These are phyloP conservation scores for Rhyzopertha dominica DNA, from an alignment of 1,140 invertebrate genomes.

Conservation along the genomic window DNA sequence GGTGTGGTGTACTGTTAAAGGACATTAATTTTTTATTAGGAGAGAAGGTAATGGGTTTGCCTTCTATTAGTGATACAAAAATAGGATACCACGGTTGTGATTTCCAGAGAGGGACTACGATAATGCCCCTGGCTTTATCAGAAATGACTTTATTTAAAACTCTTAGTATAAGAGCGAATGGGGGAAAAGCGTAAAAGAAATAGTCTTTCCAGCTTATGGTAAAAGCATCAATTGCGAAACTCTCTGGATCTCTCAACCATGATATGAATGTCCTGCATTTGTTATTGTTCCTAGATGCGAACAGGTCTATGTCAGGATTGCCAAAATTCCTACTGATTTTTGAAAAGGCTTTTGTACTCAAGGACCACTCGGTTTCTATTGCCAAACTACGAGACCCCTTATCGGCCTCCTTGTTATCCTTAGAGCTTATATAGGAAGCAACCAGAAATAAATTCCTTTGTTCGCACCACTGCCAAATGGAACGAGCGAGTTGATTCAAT, in stretches of 20 bases:
- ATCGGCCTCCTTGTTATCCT: conserved; percentile 26
- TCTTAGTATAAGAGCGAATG: conserved; percentile 25
- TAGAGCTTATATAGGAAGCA: conserved; percentile 28
- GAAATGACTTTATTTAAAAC: conserved; percentile 27
- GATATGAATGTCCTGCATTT: conserved; percentile 31
- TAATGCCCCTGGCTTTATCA: conserved; percentile 27
- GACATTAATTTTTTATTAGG: conserved; percentile 11
- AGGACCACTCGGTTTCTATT: conserved; percentile 22
- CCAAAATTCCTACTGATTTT: conserved; percentile 17
- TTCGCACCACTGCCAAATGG: conserved; percentile 31
- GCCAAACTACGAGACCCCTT: conserved; percentile 21
- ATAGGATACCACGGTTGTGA: no score
- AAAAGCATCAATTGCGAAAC: conserved; percentile 29
- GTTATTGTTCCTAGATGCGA: conserved; percentile 27
- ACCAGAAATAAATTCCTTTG: conserved; percentile 22
- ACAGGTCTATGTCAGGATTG: conserved; percentile 26
- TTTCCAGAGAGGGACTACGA: conserved; percentile 37
- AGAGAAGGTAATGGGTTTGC: conserved; percentile 1
- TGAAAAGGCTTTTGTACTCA: conserved; percentile 6
- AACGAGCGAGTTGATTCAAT: conserved; percentile 18
- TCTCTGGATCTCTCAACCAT: conserved; percentile 27
- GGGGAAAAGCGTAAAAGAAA: conserved; percentile 36
- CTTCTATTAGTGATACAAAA: conserved; percentile 9
- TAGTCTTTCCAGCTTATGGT: conserved; percentile 24
- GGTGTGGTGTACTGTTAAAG: conserved; percentile 19